A percentile compares a stretch with the other conserved stretches of the same genome.
Conservation (phyloP, 2,113 vertebrate genomes). For the Indicator maculatus region DNA sequence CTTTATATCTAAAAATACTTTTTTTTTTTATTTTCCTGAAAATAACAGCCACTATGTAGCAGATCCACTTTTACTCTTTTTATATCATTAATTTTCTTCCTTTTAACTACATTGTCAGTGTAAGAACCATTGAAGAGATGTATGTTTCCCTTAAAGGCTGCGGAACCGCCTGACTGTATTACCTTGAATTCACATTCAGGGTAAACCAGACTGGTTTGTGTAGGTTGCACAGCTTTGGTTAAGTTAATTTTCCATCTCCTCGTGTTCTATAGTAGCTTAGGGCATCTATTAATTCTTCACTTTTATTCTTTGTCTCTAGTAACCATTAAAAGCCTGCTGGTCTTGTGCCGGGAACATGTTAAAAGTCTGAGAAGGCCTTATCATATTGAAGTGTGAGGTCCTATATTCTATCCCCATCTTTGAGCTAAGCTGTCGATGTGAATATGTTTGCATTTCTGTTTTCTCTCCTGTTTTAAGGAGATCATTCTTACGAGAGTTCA, state of each 20-base stretch:
- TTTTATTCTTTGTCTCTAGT: background rate
- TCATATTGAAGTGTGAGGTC: background rate
- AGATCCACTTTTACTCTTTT: background rate
- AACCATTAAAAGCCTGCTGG: background rate
- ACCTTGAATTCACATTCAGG: background rate
- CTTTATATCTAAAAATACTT: background rate
- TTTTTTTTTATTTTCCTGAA: background rate
- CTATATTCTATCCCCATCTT: background rate
- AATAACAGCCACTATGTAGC: background rate
- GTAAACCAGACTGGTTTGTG: background rate
- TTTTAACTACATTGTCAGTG: background rate
- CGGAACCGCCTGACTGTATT: background rate
- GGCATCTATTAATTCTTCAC: background rate
- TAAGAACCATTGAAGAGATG: background rate
- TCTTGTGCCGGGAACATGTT: background rate
- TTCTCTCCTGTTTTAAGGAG: background rate
- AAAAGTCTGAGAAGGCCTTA: background rate
- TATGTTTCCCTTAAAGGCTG: background rate
- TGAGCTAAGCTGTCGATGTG: background rate
- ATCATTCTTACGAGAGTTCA: background rate
- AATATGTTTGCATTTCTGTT: background rate
- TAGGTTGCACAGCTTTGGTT: background rate
- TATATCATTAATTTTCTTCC: background rate
- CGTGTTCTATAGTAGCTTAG: background rate
- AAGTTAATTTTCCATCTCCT: background rate